These are phyloP conservation scores for Hydrotaea diabolus DNA, from an alignment of 2,888 invertebrate genomes.

Conservation along the genomic window DNA sequence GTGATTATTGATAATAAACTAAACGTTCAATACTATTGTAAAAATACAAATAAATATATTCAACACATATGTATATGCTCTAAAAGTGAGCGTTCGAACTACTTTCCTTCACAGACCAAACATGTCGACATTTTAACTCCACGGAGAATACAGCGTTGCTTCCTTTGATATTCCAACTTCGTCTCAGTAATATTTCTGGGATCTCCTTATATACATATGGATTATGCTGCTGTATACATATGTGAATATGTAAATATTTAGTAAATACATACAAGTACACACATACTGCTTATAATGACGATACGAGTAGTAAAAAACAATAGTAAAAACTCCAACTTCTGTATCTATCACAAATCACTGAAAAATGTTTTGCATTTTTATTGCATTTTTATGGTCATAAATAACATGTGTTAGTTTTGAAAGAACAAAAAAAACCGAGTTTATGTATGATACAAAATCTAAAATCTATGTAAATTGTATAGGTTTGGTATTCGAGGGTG, in stretches of 20 bases:
- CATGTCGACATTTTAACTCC: too few relatives aligned
- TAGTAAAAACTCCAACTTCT: slow-evolving; percentile 25
- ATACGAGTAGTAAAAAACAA: slow-evolving; percentile 8
- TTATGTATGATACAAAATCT: slow-evolving; percentile 20
- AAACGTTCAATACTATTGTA: too few relatives aligned
- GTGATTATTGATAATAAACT: too few relatives aligned
- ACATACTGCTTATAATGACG: neutral
- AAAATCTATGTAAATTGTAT: slow-evolving; percentile 29
- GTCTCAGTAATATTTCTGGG: too few relatives aligned
- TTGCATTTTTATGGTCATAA: slow-evolving; percentile 60
- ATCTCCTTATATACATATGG: neutral
- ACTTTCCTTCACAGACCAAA: too few relatives aligned
- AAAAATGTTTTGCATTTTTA: slow-evolving; percentile 62
- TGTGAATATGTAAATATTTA: too few relatives aligned
- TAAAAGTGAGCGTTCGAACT: too few relatives aligned
- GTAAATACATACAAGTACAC: neutral
- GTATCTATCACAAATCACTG: slow-evolving; percentile 40
- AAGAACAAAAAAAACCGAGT: neutral
- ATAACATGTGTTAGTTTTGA: slow-evolving; percentile 60
- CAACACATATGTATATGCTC: too few relatives aligned
- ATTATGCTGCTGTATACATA: neutral
- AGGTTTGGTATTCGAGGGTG: slow-evolving; percentile 11
- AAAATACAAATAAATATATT: too few relatives aligned
- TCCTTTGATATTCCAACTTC: too few relatives aligned
- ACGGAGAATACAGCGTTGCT: too few relatives aligned